A percentile compares a stretch with the other conserved stretches of the same genome.
phyloP scores from a whole-genome alignment of 2,797 vertebrate genomes.

The Lerista edwardsae region DNA sequence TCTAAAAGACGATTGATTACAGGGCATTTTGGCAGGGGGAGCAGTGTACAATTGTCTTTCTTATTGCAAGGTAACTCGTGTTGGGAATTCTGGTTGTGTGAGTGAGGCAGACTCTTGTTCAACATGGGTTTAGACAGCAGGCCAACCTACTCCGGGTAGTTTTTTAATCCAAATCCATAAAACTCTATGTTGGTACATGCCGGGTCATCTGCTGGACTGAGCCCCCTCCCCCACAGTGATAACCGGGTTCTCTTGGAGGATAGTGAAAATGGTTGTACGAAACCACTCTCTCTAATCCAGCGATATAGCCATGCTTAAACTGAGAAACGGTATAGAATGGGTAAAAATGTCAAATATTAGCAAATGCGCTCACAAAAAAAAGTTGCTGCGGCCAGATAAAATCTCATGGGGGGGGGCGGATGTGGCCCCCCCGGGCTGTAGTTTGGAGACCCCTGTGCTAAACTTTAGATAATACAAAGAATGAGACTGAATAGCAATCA shows the following conservation, averaged over 20 bases:
- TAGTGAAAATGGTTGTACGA: background rate
- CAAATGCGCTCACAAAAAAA: too few relatives aligned
- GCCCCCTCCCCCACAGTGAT: background rate
- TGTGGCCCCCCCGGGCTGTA: too few relatives aligned
- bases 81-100: background rate
- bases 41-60: background rate
- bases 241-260: background rate
- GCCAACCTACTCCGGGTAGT: background rate
- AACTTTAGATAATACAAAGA: background rate
- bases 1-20: constrained; percentile 25
- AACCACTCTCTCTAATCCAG: background rate
- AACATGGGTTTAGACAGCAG: background rate
- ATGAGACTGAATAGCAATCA: background rate
- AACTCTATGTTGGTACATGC: background rate
- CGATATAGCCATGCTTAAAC: background rate
- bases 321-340: too few relatives aligned
- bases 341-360: too few relatives aligned
- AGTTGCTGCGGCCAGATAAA: too few relatives aligned
- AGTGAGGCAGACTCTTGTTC: background rate
- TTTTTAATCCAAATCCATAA: background rate
- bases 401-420: too few relatives aligned
- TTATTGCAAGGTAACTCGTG: background rate
- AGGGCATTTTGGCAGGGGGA: background rate
- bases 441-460: too few relatives aligned
- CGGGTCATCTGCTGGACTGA: background rate